Evolutionary conservation across 2,888 invertebrate species (phyloP).

Genomic region (Anagyrus pseudococci): DNA sequence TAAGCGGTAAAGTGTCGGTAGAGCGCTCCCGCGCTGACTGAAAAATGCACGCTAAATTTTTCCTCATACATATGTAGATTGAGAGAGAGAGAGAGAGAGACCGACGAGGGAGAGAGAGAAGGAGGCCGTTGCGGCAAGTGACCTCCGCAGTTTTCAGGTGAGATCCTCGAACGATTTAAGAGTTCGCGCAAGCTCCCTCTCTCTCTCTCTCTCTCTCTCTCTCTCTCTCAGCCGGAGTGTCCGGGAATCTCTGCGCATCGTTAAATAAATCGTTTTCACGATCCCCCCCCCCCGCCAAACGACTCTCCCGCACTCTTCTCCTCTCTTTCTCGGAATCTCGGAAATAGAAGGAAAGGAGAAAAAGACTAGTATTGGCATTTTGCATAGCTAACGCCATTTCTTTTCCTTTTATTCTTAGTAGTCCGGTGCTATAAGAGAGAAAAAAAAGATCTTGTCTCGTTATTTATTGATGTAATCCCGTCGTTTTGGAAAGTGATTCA

Average conservation of each 20-base stretch:
- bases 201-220: too few relatives aligned
- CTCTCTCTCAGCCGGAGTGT: neutral
- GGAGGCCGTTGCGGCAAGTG: neutral
- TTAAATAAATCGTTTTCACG: constrained; percentile 22
- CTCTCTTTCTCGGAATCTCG: neutral
- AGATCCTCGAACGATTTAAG: constrained; percentile 14
- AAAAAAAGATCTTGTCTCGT: too few relatives aligned
- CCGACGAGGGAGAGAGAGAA: neutral
- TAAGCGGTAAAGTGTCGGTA: neutral
- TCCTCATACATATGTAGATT: constrained; percentile 15
- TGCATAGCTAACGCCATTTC: too few relatives aligned
- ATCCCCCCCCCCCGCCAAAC: too few relatives aligned
- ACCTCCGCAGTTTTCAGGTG: constrained; percentile 3
- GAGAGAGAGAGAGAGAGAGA: neutral
- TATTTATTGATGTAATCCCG: too few relatives aligned
- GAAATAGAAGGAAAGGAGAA: constrained; percentile 4
- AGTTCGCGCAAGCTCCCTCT: neutral
- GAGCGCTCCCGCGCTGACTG: neutral
- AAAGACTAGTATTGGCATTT: constrained; percentile 23
- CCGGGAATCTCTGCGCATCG: constrained; percentile 6
- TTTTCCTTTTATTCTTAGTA: too few relatives aligned
- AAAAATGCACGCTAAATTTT: constrained; percentile 4
- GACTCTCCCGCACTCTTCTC: too few relatives aligned
- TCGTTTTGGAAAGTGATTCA: too few relatives aligned
- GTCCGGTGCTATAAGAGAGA: too few relatives aligned